Conservation (phyloP, 1,140 invertebrate genomes). For the Drosophila serrata region DNA sequence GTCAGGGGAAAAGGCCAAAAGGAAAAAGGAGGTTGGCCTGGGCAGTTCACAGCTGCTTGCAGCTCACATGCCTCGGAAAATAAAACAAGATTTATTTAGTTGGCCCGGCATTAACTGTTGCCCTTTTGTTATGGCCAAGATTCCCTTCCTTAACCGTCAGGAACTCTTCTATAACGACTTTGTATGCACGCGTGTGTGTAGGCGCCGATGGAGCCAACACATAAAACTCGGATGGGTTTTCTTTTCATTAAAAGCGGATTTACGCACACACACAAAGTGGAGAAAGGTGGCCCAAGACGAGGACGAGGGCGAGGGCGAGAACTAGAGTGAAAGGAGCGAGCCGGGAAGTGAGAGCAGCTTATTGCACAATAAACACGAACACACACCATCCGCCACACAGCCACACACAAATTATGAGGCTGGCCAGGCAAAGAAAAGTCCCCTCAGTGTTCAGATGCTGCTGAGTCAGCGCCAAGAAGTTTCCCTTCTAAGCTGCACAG, state of each 20-base stretch:
- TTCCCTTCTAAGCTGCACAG: constrained; percentile 5
- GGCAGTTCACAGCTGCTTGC: constrained; percentile 36
- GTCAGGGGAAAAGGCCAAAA: constrained; percentile 9
- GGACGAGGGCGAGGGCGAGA: constrained; percentile 2
- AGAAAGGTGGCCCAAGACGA: constrained; percentile 32
- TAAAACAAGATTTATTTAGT: constrained; percentile 83
- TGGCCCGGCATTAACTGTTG: constrained; percentile 79
- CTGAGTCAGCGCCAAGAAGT: constrained; percentile 48
- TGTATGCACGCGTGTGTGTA: constrained; percentile 34
- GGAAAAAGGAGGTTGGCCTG: neutral
- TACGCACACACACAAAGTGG: constrained; percentile 67
- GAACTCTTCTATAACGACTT: constrained; percentile 49
- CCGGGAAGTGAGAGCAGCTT: constrained; percentile 63
- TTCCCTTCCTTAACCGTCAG: constrained; percentile 32
- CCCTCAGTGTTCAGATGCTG: constrained; percentile 29
- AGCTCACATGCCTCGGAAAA: constrained; percentile 60
- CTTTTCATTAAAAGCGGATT: constrained; percentile 84
- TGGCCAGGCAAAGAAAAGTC: constrained; percentile 48
- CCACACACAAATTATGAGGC: constrained; percentile 57
- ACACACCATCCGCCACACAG: constrained; percentile 40
- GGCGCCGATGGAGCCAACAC: constrained; percentile 36
- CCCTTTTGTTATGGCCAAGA: constrained; percentile 68
- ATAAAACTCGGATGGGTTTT: constrained; percentile 77
- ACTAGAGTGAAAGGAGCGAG: neutral
- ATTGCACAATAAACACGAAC: constrained; percentile 80